Evolutionary conservation across 2,888 invertebrate species (phyloP).

Genomic region (Trachelus stipa): DNA sequence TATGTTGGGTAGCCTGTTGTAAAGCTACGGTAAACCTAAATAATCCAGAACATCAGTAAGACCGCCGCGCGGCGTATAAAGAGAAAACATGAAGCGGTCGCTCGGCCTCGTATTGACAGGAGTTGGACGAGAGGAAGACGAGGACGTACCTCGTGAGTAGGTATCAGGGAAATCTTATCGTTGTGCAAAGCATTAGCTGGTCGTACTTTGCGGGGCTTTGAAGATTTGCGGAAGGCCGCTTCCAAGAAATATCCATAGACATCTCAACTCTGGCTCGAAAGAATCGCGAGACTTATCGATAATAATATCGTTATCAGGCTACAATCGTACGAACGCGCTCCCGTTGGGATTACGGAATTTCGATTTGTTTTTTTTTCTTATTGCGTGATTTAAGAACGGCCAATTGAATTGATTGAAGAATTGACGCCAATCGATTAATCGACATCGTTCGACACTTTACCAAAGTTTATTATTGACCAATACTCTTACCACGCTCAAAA

Average conservation of each 20-base stretch:
- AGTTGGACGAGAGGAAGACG: not conserved
- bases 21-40: not conserved
- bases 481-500: not conserved
- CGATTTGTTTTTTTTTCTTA: not conserved
- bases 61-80: constrained; percentile 11
- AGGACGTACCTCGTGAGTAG: constrained; percentile 7
- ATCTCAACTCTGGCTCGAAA: not conserved
- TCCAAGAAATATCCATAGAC: constrained; percentile 36
- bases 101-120: constrained; percentile 18
- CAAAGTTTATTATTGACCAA: not conserved
- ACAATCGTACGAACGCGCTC: not conserved
- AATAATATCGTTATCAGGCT: not conserved
- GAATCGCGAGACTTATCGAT: not conserved
- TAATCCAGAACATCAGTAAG: constrained; percentile 19
- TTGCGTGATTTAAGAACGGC: not conserved
- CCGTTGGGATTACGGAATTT: not conserved
- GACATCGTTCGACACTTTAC: not conserved
- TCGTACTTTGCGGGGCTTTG: constrained; percentile 36
- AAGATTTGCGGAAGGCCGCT: constrained; percentile 43
- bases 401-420: not conserved
- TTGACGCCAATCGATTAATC: not conserved
- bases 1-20: not conserved
- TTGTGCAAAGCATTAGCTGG: constrained; percentile 42
- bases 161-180: constrained; percentile 47
- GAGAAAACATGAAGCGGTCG: constrained; percentile 17